Conservation (phyloP, 92 coral and sea anemone genomes). For the Umimayanthus chanpuru region DNA sequence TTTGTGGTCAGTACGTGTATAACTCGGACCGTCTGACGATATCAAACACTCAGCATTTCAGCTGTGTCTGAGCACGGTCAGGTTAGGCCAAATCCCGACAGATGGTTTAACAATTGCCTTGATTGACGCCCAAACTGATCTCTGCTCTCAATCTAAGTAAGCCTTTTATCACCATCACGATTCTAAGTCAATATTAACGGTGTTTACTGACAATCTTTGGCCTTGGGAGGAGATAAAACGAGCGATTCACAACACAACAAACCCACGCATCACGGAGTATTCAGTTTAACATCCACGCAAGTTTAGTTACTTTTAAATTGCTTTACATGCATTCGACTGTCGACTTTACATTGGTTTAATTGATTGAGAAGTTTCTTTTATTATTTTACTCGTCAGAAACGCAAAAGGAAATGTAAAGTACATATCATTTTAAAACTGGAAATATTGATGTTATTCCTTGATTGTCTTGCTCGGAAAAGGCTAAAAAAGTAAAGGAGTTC, state of each 20-base stretch:
- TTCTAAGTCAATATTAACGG: neutral
- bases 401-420: neutral
- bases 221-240: neutral
- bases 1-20: neutral
- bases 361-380: neutral
- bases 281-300: neutral
- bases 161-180: neutral
- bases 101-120: neutral
- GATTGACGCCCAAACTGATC: neutral
- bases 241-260: neutral
- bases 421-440: too few species aligned
- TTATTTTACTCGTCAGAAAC: neutral
- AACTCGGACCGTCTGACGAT: neutral
- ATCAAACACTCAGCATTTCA: neutral
- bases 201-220: neutral
- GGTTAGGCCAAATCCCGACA: neutral
- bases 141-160: neutral
- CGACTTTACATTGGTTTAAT: neutral
- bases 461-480: neutral
- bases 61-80: neutral
- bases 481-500: neutral
- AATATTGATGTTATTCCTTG: neutral
- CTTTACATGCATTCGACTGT: neutral
- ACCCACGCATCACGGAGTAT: neutral
- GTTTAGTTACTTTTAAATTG: neutral